phyloP scores from a whole-genome alignment of 2,113 vertebrate genomes.

The Varanus salvator region DNA sequence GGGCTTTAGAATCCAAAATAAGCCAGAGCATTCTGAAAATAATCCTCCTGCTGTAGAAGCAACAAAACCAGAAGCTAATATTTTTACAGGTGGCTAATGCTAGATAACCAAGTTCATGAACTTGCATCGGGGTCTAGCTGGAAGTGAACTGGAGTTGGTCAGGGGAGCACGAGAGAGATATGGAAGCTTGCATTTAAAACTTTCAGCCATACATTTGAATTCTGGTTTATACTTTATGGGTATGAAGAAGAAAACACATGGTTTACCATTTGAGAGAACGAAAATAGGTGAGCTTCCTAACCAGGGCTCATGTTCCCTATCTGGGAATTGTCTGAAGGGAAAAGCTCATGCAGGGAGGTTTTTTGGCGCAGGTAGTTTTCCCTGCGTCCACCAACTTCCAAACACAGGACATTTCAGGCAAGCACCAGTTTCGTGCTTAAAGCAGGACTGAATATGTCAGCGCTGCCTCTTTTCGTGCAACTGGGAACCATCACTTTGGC shows the following conservation, averaged over 20 bases:
- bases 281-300: neutral
- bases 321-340: neutral
- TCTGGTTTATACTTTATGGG: conserved; percentile 9
- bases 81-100: conserved; percentile 75
- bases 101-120: conserved; percentile 74
- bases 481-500: neutral
- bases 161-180: too few species aligned
- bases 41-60: conserved; percentile 66
- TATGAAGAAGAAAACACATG: conserved; percentile 11
- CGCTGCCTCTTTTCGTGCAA: neutral
- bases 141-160: conserved; percentile 23
- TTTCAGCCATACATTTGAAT: neutral
- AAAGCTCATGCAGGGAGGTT: neutral
- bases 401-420: neutral
- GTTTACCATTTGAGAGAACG: conserved; percentile 7
- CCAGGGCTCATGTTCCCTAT: neutral
- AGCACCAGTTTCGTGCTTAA: neutral
- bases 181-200: conserved; percentile 27
- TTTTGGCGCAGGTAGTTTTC: neutral
- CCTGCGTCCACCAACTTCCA: neutral
- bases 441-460: neutral
- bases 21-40: conserved; percentile 66
- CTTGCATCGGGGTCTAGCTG: conserved; percentile 46
- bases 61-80: conserved; percentile 76
- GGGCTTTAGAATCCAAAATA: conserved; percentile 60